Base-by-base conservation (phyloP, 1,140 invertebrate genomes). In the Saccostrea cuccullata region DNA sequence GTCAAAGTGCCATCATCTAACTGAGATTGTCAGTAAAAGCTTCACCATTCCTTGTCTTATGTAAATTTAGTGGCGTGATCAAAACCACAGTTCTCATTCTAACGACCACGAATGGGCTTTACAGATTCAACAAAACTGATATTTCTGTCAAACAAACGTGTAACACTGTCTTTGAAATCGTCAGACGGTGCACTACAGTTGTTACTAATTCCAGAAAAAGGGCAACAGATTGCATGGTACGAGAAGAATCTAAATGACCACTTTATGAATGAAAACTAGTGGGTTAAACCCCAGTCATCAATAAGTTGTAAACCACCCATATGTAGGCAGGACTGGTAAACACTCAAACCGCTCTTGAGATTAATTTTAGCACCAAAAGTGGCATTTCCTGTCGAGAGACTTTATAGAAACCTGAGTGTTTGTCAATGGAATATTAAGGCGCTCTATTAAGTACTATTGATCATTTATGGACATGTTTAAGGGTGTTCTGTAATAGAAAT, bases 351-450 rank as follows among this genome's bases (percentile, higher is more conserved):
- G 13, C 70, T 77, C 70, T 77, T 36, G 70, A 77, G 70, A 77
- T 77, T 77, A 77, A 77, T 77, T 77, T 77, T 77, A 77, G 70
- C 70, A 77, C 70, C 70, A 30, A 77, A 77, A 77, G 70, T 77
- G 70, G 70, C 70, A 77, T 77, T 77, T 77, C 70, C 70, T 77
- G 70, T 26, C 11, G 36, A 11, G 30, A 77, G 70, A 30, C 70
- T 77, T 36, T 77, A 77, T 77, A 40, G 70, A 77, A 77, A 30
- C 70, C 70, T 30, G 70, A 77, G 70, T 77, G 70, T 30, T 77
- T 30, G 70, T 30, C 23, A 77, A 77, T 77, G 70, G 26, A 36
- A 77, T 77, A 36, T 77, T 77, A 36, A 77, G 70, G 30, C 70
- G 30, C 5, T n/a, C 60, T 67, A 67, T 67, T 67, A 67, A 67